Conservation (phyloP, 2,888 invertebrate species). For the Caenorhabditis parvicauda region DNA sequence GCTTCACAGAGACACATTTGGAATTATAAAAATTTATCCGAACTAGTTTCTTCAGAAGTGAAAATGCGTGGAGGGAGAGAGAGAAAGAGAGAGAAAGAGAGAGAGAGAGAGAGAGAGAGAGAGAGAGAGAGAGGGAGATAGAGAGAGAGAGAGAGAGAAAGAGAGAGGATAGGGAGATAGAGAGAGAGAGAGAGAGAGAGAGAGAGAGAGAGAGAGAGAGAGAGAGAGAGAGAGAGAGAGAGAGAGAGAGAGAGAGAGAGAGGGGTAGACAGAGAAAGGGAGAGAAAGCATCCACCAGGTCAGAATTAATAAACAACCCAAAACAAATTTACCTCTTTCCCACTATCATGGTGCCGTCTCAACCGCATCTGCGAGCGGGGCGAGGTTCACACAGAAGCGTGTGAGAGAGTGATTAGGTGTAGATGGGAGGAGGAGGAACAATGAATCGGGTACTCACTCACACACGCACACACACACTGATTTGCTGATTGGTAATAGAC, state of each 20-base stretch:
- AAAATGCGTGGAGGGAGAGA: background rate
- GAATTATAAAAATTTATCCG: no score
- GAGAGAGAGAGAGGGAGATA: slow-evolving; percentile 8
- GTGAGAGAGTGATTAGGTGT: no score
- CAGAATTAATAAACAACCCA: background rate
- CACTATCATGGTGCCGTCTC: background rate
- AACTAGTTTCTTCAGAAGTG: slow-evolving; percentile 1
- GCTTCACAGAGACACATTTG: no score
- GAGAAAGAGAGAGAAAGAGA: slow-evolving; percentile 10
- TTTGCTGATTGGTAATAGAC: no score
- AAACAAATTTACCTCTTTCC: background rate
- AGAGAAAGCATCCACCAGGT: background rate
- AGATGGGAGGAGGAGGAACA: no score
- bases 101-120: background rate
- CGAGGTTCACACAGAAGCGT: no score
- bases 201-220: slow-evolving; percentile 9
- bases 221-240: slow-evolving; percentile 8
- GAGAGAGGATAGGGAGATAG: background rate
- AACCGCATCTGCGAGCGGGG: no score
- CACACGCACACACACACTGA: no score
- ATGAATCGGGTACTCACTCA: no score
- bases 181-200: slow-evolving; percentile 3
- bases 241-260: background rate
- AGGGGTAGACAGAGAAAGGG: background rate
- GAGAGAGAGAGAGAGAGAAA: slow-evolving; percentile 10